Evolutionary conservation across 2,888 invertebrate genomes (phyloP).

Genomic region (Schizotus pectinicornis): DNA sequence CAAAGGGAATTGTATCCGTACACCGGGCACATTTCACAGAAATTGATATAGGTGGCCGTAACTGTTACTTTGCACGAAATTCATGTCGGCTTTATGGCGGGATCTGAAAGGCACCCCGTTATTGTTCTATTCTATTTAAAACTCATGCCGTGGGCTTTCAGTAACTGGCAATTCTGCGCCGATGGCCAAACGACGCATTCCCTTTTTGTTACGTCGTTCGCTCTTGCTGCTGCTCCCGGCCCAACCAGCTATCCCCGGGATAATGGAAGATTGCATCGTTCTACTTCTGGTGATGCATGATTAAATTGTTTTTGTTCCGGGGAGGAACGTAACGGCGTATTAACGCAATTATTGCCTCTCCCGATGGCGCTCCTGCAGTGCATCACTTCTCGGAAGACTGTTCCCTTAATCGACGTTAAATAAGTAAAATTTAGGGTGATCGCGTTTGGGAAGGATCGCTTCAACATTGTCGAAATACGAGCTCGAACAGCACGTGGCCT

Average conservation of each 20-base stretch:
- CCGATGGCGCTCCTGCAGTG: not conserved
- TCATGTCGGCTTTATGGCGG: slow-evolving; percentile 33
- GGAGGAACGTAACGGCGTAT: slow-evolving; percentile 38
- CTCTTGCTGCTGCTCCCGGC: slow-evolving; percentile 19
- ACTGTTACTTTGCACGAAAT: slow-evolving; percentile 36
- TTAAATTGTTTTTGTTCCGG: slow-evolving; percentile 52
- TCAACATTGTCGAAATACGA: too few relatives aligned
- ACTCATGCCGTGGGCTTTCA: slow-evolving; percentile 41
- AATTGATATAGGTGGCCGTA: slow-evolving; percentile 33
- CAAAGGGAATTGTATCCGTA: slow-evolving; percentile 40
- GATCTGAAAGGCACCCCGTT: slow-evolving; percentile 37
- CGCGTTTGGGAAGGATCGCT: too few relatives aligned
- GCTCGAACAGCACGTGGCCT: too few relatives aligned
- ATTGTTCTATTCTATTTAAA: slow-evolving; percentile 46
- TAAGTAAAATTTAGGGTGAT: not conserved
- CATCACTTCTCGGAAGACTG: not conserved
- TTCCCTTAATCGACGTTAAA: not conserved
- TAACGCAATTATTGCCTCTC: slow-evolving; percentile 35
- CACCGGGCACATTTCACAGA: slow-evolving; percentile 29
- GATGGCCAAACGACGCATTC: slow-evolving; percentile 33
- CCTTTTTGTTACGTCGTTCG: slow-evolving; percentile 22
- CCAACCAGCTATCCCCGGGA: slow-evolving; percentile 39
- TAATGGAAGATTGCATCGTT: slow-evolving; percentile 53
- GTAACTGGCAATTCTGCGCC: slow-evolving; percentile 46
- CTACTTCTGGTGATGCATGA: slow-evolving; percentile 46